Base-by-base conservation (phyloP, 2,797 vertebrate genomes). In the Notolabrus celidotus region DNA sequence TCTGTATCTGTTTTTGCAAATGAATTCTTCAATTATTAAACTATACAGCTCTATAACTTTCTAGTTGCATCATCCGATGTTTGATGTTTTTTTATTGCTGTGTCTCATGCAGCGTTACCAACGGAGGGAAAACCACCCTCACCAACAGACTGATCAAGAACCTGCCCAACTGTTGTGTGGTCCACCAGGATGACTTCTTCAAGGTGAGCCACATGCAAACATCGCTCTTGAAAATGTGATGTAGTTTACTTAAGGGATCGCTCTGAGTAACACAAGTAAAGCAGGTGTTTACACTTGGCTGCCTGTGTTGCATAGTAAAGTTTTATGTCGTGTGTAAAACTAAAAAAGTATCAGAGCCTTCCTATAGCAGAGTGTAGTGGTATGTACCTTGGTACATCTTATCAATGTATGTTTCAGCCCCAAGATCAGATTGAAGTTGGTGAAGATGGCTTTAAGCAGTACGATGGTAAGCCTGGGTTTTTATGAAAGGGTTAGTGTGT, bases 401-500 rank as follows among this genome's bases (percentile, higher is more conserved):
- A 93, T 94, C 92, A 79, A 73, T 94, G 83, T 81, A 91, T 95
- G 88, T 96, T 97, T 95, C 95, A 98, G 96, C 95, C 96, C 88
- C 96, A 96, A 88, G 96, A 97, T 93, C 94, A 98, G 92, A 97
- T 97, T 93, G 92, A 95, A 94, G 94, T 96, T 93, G 94, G 86
- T 83, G 96, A 96, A 94, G 96, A 96, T 96, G 97, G 97, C 84
- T 98, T 97, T 94, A 98, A 97, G 91, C 97, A 97, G 94, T 98
- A 97, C 19, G 96, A 98, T 92, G 96, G 97, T 97, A 97, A 97
- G 96, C 82, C 74, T 49, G 85, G 86, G 89, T 89, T 86, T 92
- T 89, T 84, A 86, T 85, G 84, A 74, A 76, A 74, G 88, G 67
- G 72, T 82, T 31, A 77, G 67, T 82, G 53, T 68, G 57, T 60